Conservation (phyloP, 2,113 vertebrate genomes). For the Aegypius monachus region DNA sequence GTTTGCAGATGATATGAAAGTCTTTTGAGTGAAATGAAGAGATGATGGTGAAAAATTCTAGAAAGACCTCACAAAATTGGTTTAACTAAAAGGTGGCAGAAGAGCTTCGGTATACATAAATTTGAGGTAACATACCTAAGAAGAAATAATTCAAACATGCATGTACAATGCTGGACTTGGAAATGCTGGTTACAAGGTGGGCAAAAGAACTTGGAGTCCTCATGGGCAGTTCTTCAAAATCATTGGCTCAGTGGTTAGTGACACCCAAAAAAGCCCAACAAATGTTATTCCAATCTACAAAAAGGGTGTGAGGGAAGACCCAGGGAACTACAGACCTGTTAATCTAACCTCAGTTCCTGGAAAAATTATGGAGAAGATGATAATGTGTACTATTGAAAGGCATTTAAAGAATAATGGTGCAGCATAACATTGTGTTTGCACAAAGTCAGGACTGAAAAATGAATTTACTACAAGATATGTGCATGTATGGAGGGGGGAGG, state of each 20-base stretch:
- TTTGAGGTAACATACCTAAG: not conserved
- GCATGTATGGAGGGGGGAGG: conserved; percentile 26
- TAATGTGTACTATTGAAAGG: too few species aligned
- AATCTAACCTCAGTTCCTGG: not conserved
- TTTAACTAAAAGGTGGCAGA: not conserved
- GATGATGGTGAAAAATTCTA: not conserved
- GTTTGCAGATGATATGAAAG: not conserved
- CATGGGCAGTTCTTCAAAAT: not conserved
- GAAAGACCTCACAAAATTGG: not conserved
- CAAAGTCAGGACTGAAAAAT: conserved; percentile 88
- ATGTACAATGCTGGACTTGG: not conserved
- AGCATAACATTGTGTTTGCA: conserved; percentile 89
- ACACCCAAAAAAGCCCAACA: not conserved
- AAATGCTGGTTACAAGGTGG: not conserved
- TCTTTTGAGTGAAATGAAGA: not conserved
- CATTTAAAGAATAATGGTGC: conserved; percentile 9
- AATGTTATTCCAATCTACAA: not conserved
- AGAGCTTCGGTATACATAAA: not conserved
- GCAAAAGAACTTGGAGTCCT: not conserved
- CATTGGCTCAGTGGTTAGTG: not conserved
- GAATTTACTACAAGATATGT: conserved; percentile 78
- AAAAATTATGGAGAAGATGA: too few species aligned
- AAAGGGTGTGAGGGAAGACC: not conserved
- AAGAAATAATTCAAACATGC: not conserved
- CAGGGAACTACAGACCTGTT: not conserved